These are phyloP conservation scores for Chiroxiphia lanceolata DNA, from an alignment of 2,797 vertebrate species.

Conservation along the genomic window DNA sequence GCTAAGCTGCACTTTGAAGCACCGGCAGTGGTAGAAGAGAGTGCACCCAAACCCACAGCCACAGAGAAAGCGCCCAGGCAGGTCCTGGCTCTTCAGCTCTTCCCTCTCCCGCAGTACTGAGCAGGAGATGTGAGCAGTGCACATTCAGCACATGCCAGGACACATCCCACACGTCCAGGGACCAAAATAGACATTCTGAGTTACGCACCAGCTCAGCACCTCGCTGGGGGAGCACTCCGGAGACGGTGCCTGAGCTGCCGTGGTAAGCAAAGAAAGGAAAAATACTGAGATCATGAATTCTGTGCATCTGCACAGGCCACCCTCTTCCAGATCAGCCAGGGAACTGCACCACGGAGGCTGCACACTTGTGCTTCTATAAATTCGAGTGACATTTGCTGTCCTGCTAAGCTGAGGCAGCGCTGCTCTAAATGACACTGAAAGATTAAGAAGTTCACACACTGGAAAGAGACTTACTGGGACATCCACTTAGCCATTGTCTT, in stretches of 20 bases:
- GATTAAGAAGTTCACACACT: slow-evolving; percentile 37
- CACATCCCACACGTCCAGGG: background rate
- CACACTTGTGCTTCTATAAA: slow-evolving; percentile 64
- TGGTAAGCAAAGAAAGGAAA: background rate
- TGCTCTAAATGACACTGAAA: background rate
- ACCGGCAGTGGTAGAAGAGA: background rate
- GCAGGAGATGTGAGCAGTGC: background rate
- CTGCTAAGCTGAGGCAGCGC: background rate
- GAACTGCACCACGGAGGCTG: background rate
- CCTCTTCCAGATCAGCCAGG: background rate
- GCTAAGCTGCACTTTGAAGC: background rate
- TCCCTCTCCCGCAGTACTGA: background rate
- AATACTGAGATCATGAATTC: background rate
- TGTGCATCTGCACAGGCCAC: background rate
- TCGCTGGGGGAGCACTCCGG: background rate
- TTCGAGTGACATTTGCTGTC: slow-evolving; percentile 58
- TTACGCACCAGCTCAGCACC: background rate
- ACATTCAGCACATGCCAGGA: background rate
- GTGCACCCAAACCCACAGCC: background rate
- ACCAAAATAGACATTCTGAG: background rate
- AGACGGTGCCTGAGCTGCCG: background rate
- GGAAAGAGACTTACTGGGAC: slow-evolving; percentile 51
- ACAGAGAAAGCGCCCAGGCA: background rate
- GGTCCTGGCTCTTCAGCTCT: background rate
- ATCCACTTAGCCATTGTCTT: slow-evolving; percentile 58